Evolutionary conservation across 2,797 vertebrate genomes (phyloP), one percentile per base, ranked within the genome.

Genomic region (Esox lucius): DNA sequence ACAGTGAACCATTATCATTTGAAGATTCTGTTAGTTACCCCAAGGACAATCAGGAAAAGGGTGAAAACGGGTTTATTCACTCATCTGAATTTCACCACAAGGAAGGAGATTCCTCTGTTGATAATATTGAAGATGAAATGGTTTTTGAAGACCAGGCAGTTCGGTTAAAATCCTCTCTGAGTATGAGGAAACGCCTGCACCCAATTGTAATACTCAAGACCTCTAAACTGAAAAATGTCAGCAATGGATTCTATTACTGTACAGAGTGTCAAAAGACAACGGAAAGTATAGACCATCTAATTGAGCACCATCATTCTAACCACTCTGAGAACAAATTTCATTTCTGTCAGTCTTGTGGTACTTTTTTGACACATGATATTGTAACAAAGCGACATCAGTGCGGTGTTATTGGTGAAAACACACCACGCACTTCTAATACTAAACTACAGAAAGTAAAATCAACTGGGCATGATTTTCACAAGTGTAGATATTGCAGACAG

Each of bases 201-300:
- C 94, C 94, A 70, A 75, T 95, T 80, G 90, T 95, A 7, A 39
- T 94, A 70, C 39, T 95, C 22, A 83, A 87, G 42, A 87, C 75
- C 33, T 71, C 76, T 1, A 85, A 90, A 39, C 64, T 76, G 62
- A 16, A 19, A 46, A 68, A 83, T 80, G 74, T 26, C 75, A 66
- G 1, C 15, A 76, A 22, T 51, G 74, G 78, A 22, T 72, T 64
- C 0, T 94, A 91, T 74, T 70, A 65, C 15, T 95, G 94, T 75
- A 79, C 77, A 67, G 17, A 67, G 35, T 95, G 94, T 78, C 71
- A 88, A 48, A 76, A 89, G 13, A 85, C 64, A 31, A 71, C 83
- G 5, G 19, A 73, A 16, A 87, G 39, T 80, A 53, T 87, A 26
- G 86, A 93, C 82, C 31, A 83, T 71, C 75, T 94, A 24, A 91